Evolutionary conservation across 1,140 invertebrate species (phyloP), one percentile per base, ranked within the genome.

Genomic region (Mamestra configurata): DNA sequence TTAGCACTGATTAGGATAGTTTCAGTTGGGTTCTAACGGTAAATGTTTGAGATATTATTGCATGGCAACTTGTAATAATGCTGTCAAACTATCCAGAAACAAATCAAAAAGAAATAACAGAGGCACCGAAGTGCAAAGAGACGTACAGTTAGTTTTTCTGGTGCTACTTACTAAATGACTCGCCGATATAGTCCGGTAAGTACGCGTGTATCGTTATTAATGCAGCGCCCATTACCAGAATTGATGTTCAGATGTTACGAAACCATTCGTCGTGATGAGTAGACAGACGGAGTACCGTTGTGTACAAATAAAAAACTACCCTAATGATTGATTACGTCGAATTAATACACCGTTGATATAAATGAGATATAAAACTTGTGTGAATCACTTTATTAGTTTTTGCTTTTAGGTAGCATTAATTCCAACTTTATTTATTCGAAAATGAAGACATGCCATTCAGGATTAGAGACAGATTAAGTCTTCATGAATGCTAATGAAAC

Each of bases 91-190:
- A 76, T 77, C 40, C 27, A 77, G 51, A 77, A 71, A 83, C 15
- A 79, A 79, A 79, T 76, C 55, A 61, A 76, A 76, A 76, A 76
- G 57, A 64, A 64, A 76, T 61, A 90, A 89, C 85, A 86, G 88
- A 92, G 81, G 81, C 89, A 92, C 86, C 92, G 87, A 91, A 89
- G 90, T 92, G 91, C 88, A 90, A 94, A 92, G 85, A 89, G 82
- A 86, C 77, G 77, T 92, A 94, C 92, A 93, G 92, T 94, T 94
- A 93, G 70, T 81, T 89, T 86, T 90, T 91, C 85, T 85, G 89
- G 87, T 90, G 89, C 85, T 87, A 82, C 86, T 78, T 87, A 84
- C 83, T 82, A 84, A 89, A 83, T 84, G 82, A 86, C 84, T 88
- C 89, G 86, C 82, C 77, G 84, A 89, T 84, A 84, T 82, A 79